Evolutionary conservation across 1,140 invertebrate species (phyloP).

Genomic region (Goniozus legneri): DNA sequence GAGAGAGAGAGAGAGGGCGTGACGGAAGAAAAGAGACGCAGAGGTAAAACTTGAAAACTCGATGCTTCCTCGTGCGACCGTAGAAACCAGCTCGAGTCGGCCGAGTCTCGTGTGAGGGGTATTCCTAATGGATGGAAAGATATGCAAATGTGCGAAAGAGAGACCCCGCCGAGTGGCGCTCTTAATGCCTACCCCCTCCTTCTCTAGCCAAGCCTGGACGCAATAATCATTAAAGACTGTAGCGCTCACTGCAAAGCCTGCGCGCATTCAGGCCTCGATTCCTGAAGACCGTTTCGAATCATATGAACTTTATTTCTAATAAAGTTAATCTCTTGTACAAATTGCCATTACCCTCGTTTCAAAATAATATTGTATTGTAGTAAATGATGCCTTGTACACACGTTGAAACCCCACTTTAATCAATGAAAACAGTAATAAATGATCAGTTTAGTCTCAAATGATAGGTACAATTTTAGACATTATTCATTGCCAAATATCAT

Average conservation of each 20-base stretch:
- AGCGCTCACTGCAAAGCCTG: slow-evolving; percentile 35
- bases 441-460: too few relatives aligned
- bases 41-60: slow-evolving; percentile 41
- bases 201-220: slow-evolving; percentile 28
- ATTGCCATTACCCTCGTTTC: too few relatives aligned
- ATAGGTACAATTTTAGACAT: too few relatives aligned
- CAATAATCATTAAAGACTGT: slow-evolving; percentile 53
- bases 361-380: too few relatives aligned
- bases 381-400: too few relatives aligned
- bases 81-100: slow-evolving; percentile 24
- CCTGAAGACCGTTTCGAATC: too few relatives aligned
- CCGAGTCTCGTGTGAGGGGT: slow-evolving; percentile 31
- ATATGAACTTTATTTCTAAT: too few relatives aligned
- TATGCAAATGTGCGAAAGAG: slow-evolving; percentile 44
- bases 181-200: slow-evolving; percentile 8
- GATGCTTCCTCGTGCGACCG: slow-evolving; percentile 32
- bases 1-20: background rate
- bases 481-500: too few relatives aligned
- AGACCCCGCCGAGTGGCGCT: slow-evolving; percentile 24
- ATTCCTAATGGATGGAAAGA: slow-evolving; percentile 48
- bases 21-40: background rate
- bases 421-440: too few relatives aligned
- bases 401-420: too few relatives aligned
- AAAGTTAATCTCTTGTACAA: too few relatives aligned
- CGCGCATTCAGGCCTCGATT: too few relatives aligned